Evolutionary conservation across 2,888 invertebrate species (phyloP), one percentile per base, ranked within the genome.

Genomic region (Biston stratarius): DNA sequence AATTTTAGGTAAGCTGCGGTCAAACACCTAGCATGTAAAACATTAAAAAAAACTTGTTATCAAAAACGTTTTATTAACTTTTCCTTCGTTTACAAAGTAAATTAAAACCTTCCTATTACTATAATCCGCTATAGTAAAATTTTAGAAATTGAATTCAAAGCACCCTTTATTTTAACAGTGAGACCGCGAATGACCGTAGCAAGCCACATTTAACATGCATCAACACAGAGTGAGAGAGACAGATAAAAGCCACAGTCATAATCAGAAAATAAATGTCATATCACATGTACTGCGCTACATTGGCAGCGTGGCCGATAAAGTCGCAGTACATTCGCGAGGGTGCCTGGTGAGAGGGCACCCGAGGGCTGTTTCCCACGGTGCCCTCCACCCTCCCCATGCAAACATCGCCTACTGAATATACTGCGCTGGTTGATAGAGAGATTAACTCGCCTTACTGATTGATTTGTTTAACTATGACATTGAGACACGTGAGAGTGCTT

Each of bases 351-450:
- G 78, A 78, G 73, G 64, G 55, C 40, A 55, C 14, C 44, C 34
- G 64, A 56, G 34, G 62, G 38, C 48, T 38, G 57, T 68, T 79
- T 79, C 79, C 75, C 79, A 79, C 79, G 79, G 6, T 34, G 14
- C 58, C 56, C 48, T 36, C 49, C 55, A 67, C 62, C 67, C 71
- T 66, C 69, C 67, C 64, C 34, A 55, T 45, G 42, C 49, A 53
- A 64, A 63, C 55, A 67, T 67, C 56, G 56, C 67, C 56, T 64
- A 64, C 67, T 67, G 59, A 40, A 55, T 67, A 47, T 36, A 59
- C 45, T 59, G 60, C 42, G 42, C 63, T 65, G 67, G 56, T 61
- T 63, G 72, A 64, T 73, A 59, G 49, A 65, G 61, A 58, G 71
- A 68, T 71, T 69, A 70, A 62, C 48, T 69, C 42, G 68, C 36